A percentile compares a stretch with the other conserved stretches of the same genome.
Conservation (phyloP, 2,797 vertebrate species). For the Urosaurus nigricauda region DNA sequence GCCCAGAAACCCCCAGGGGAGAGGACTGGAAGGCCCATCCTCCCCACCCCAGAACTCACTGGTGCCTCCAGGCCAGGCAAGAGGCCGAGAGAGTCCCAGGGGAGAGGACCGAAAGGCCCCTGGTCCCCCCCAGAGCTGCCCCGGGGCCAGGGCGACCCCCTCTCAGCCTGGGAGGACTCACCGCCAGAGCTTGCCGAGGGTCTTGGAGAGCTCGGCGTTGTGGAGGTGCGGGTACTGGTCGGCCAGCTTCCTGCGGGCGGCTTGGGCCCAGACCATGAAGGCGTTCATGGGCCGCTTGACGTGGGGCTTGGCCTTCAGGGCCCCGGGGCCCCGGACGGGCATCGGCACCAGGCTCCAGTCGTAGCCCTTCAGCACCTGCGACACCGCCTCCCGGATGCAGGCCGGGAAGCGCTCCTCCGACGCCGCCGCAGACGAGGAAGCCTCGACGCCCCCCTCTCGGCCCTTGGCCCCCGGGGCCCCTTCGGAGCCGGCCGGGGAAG, state of each 20-base stretch:
- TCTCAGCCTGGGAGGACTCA: conserved; percentile 80
- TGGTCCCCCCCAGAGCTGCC: fast-evolving
- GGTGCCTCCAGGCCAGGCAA: too few relatives aligned
- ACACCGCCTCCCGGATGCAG: conserved; percentile 96
- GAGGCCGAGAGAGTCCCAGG: too few relatives aligned
- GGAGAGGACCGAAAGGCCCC: too few relatives aligned
- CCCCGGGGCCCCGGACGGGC: conserved; percentile 90
- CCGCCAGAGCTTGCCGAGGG: conserved; percentile 95
- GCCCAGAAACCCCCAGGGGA: too few relatives aligned
- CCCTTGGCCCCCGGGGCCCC: conserved; percentile 59
- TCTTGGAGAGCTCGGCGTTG: conserved; percentile 97
- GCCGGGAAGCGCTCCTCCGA: conserved; percentile 96
- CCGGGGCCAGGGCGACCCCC: neutral
- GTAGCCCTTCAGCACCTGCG: conserved; percentile 97
- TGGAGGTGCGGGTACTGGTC: conserved; percentile 97
- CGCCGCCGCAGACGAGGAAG: conserved; percentile 78
- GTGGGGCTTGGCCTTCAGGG: conserved; percentile 93
- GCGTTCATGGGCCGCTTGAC: conserved; percentile 79
- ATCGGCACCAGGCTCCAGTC: conserved; percentile 98
- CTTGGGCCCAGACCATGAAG: conserved; percentile 94
- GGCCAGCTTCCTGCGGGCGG: conserved; percentile 91
- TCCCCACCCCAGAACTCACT: too few relatives aligned
- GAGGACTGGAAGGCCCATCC: too few relatives aligned
- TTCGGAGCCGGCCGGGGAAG: conserved; percentile 85
- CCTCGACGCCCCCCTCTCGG: conserved; percentile 79